Base-by-base conservation (phyloP, 2,797 vertebrate species). In the Sphenopsis melanotis region DNA sequence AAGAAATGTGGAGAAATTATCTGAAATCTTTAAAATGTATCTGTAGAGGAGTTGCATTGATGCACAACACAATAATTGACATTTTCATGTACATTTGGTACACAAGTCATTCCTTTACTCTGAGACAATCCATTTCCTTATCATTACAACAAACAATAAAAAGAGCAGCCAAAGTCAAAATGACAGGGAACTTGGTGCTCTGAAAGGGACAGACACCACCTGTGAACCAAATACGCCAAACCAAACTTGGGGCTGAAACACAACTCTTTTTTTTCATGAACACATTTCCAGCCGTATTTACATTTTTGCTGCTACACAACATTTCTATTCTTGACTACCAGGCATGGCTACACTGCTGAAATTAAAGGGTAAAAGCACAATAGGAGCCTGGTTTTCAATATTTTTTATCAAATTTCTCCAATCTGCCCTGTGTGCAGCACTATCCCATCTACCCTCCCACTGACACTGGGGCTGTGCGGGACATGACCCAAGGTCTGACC, bases 101-200 rank as follows among this genome's bases (percentile, higher is more conserved):
- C 84, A 76, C 80, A 18, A 74, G 84, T 49, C 52, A 46, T 71
- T 94, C 2, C 7, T 94, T 93, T 86, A 47, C 66, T 83, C 52
- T 36, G 56, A 82, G 81, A 89, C 27, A 2, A 94, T 83, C 83
- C 72, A 83, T 92, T 95, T 94, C 89, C 87, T 93, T 95, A 90
- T 93, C 88, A 71, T 89, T 82, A 82, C 90, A 94, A 68, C 74
- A 78, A 93, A 87, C 61, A 69, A 87, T 83, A 88, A 93, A 93
- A 95, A 80, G 65, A 89, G 83, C 71, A 94, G 91, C 85, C 83
- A 87, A 93, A 90, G 72, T 57, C 79, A 83, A 72, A 93, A 63
- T 36, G 83, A 47, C 71, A 93, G 78, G 29, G 71, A 85, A 36
- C 30, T 81, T 39, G 69, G 63, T 87, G 46, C 59, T 92, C 78